phyloP scores from a whole-genome alignment of 2,797 vertebrate species.

The Pantherophis alleghaniensis region DNA sequence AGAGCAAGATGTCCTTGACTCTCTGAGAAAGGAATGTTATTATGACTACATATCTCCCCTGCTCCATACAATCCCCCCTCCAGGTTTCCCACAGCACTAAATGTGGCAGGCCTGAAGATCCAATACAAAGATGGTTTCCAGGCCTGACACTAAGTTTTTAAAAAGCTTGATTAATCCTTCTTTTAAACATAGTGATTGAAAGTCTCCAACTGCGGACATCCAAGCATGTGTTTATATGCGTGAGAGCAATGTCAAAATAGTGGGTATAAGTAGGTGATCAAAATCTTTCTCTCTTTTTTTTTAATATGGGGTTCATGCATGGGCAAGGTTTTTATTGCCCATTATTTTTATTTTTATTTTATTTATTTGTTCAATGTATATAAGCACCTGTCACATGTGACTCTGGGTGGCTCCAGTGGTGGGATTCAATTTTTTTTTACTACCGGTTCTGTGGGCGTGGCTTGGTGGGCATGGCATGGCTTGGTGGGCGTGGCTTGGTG shows the following conservation, averaged over 20 bases:
- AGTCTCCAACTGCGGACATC: not conserved
- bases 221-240: not conserved
- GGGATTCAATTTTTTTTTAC: no score
- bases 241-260: not conserved
- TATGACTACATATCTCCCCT: no score
- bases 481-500: no score
- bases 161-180: not conserved
- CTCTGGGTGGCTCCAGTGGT: not conserved
- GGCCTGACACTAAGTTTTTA: not conserved
- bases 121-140: no score
- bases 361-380: not conserved
- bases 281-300: not conserved
- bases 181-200: not conserved
- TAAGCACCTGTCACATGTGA: not conserved
- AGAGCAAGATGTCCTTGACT: no score
- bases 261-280: not conserved
- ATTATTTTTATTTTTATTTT: not conserved
- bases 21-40: no score
- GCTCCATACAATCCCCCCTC: no score
- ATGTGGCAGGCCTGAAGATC: no score
- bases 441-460: no score
- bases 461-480: no score
- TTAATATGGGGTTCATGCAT: not conserved
- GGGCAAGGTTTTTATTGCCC: not conserved
- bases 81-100: no score